These are phyloP conservation scores for Bedellia somnulentella DNA, from an alignment of 2,888 invertebrate species.

Conservation along the genomic window DNA sequence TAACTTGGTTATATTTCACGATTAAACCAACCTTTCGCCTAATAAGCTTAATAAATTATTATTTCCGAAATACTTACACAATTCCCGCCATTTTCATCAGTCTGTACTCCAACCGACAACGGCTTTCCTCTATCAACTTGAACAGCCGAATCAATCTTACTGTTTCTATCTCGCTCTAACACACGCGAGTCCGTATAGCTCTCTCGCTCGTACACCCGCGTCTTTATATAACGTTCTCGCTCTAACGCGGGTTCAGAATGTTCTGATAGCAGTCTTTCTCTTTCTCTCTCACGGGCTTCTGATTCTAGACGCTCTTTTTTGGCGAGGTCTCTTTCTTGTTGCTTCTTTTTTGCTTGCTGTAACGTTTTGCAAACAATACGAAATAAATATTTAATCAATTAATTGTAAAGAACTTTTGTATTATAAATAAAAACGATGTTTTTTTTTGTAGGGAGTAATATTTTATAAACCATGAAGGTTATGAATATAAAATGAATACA, in stretches of 20 bases:
- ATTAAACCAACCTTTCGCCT: no score
- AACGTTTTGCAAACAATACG: no score
- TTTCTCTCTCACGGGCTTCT: slow-evolving; percentile 28
- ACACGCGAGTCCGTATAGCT: no score
- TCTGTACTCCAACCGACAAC: slow-evolving; percentile 47
- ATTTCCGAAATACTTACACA: slow-evolving; percentile 16
- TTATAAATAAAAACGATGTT: no score
- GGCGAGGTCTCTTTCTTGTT: slow-evolving; percentile 41
- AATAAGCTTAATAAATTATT: no score
- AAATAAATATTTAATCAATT: neutral
- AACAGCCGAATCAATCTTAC: slow-evolving; percentile 38
- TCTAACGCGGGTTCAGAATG: no score
- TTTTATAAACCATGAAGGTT: no score
- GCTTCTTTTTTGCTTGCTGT: slow-evolving; percentile 51
- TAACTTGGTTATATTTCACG: no score
- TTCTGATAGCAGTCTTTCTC: slow-evolving; percentile 9
- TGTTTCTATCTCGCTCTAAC: no score
- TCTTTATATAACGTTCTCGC: slow-evolving; percentile 11
- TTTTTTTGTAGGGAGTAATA: no score
- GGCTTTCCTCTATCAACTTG: slow-evolving; percentile 30
- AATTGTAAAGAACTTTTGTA: neutral
- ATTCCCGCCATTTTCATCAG: slow-evolving; percentile 30
- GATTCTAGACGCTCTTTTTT: slow-evolving; percentile 34
- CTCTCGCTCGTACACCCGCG: neutral
- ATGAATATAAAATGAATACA: no score